phyloP scores from a whole-genome alignment of 35 echinoderm and acorn worm genomes.

The Lytechinus pictus region DNA sequence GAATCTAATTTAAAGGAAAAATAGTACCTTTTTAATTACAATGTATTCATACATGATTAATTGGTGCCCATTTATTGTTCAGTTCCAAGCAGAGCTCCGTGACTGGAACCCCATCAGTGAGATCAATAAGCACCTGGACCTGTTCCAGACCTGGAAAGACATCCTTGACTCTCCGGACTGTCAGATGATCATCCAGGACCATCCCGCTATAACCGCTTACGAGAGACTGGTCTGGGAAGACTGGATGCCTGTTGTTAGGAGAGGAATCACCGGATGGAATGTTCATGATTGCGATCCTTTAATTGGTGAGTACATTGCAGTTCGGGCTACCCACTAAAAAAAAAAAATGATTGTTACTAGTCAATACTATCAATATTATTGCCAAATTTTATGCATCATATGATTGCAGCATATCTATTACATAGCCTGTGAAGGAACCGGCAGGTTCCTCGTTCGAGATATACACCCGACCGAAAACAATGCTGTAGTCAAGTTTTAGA shows the following conservation, averaged over 20 bases:
- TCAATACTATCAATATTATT: too few species aligned
- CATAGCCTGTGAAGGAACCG: too few species aligned
- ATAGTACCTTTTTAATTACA: too few species aligned
- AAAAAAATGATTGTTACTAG: too few species aligned
- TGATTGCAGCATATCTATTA: too few species aligned
- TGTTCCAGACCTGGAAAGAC: conserved; percentile 91
- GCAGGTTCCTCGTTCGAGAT: too few species aligned
- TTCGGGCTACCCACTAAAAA: too few species aligned
- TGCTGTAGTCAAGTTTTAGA: too few species aligned
- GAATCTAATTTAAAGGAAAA: too few species aligned
- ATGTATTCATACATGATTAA: too few species aligned
- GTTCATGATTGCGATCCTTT: conserved; percentile 68
- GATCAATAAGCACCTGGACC: conserved; percentile 49
- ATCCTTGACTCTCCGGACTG: conserved; percentile 79
- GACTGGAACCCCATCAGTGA: conserved; percentile 73
- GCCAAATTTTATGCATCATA: too few species aligned
- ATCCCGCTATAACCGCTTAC: conserved; percentile 82
- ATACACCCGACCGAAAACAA: too few species aligned
- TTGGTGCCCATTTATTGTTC: not conserved
- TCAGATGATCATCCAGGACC: conserved; percentile 52
- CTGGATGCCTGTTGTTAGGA: conserved; percentile 85
- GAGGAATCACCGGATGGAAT: conserved; percentile 75
- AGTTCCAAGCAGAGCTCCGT: conserved; percentile 69
- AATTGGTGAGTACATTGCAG: conserved; percentile 44
- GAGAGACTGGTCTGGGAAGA: conserved; percentile 93